Conservation (phyloP, 2,888 invertebrate genomes). For the Lingula anatina region DNA sequence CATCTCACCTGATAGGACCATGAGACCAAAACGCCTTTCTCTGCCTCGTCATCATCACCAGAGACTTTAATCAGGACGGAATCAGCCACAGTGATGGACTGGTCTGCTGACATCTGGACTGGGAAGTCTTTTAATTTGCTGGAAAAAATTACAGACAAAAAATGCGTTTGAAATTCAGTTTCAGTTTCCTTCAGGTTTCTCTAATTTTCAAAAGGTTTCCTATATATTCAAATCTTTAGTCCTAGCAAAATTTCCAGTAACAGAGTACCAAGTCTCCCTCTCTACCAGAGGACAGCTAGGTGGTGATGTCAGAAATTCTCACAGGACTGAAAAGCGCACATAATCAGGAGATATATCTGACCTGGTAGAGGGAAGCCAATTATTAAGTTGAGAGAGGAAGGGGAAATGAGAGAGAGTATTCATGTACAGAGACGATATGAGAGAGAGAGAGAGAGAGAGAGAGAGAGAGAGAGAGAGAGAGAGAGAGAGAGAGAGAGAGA, state of each 20-base stretch:
- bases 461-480: neutral
- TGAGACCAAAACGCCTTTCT: slow-evolving; percentile 83
- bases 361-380: too few relatives aligned
- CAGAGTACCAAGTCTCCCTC: too few relatives aligned
- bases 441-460: too few relatives aligned
- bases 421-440: neutral
- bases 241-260: too few relatives aligned
- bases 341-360: too few relatives aligned
- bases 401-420: neutral
- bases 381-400: neutral
- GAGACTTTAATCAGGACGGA: slow-evolving; percentile 88
- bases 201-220: too few relatives aligned
- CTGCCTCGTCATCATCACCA: slow-evolving; percentile 71
- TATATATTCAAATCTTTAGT: too few relatives aligned
- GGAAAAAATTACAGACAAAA: slow-evolving; percentile 9
- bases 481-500: neutral
- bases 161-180: neutral
- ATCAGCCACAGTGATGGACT: slow-evolving; percentile 72
- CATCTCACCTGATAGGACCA: slow-evolving; percentile 70
- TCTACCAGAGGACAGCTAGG: too few relatives aligned
- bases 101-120: slow-evolving; percentile 72
- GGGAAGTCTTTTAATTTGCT: slow-evolving; percentile 73
- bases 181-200: neutral
- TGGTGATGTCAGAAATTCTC: too few relatives aligned
- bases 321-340: too few relatives aligned